phyloP scores from a whole-genome alignment of 2,797 vertebrate species.

The Epinephelus awoara region DNA sequence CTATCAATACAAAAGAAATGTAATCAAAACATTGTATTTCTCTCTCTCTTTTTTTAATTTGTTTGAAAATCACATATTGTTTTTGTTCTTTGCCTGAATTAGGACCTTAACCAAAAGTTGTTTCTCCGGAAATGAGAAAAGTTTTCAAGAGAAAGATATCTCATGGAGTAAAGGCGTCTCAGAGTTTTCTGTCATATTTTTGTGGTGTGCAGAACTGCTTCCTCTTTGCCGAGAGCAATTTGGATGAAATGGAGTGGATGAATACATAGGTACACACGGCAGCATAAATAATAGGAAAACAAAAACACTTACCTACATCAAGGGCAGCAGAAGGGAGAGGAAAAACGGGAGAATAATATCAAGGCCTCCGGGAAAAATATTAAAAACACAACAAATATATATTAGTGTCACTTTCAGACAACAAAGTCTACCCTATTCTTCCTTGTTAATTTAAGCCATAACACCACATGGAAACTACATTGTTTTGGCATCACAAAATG shows the following conservation, averaged over 20 bases:
- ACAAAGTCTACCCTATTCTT: constrained; percentile 11
- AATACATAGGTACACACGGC: constrained; percentile 26
- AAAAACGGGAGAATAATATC: constrained; percentile 32
- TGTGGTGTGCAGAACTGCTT: constrained; percentile 17
- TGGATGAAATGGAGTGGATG: constrained; percentile 54
- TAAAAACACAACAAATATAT: constrained; percentile 42
- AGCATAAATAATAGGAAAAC: constrained; percentile 37
- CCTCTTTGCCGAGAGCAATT: constrained; percentile 44
- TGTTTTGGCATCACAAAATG: constrained; percentile 14
- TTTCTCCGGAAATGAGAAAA: constrained; percentile 12
- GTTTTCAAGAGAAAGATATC: constrained; percentile 7
- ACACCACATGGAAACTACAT: constrained; percentile 14
- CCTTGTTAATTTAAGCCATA: constrained; percentile 31
- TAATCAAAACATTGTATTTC: neutral
- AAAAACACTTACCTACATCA: constrained; percentile 76
- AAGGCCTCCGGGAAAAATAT: constrained; percentile 36
- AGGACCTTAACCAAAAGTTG: neutral
- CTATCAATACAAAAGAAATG: neutral
- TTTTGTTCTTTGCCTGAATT: constrained; percentile 7
- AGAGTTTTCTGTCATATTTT: constrained; percentile 1
- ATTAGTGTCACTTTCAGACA: constrained; percentile 26
- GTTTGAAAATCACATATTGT: neutral
- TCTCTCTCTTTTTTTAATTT: neutral
- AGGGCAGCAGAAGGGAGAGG: constrained; percentile 40
- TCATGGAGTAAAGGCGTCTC: neutral